Base-by-base conservation (phyloP, 1,140 invertebrate genomes). In the Brachionus asplanchnoidis region DNA sequence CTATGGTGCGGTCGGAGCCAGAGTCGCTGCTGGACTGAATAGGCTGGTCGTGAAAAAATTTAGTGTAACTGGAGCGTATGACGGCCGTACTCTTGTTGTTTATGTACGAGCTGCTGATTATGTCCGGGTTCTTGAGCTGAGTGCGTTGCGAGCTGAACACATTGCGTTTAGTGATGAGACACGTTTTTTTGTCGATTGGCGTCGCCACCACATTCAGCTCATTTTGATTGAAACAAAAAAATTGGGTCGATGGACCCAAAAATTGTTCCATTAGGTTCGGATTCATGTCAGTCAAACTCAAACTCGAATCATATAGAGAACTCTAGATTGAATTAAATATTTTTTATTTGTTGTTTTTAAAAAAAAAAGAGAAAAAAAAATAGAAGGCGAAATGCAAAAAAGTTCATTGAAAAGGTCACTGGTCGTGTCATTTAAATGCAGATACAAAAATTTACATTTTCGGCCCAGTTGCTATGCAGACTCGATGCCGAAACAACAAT, bases 171-270 rank as follows among this genome's bases (percentile, higher is more conserved):
- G 79, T 82, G 4, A 82, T 20, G 2, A 82, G 53, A 36, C 53
- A 65, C 7, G 79, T 82, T 68, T 82, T 82, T 82, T 65, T 60
- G 42, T 82, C 79, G 11, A 82, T 82, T 3, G 79, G 53, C 23
- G 50, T 14, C 14, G 56, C 77, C 2, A 82, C 42, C 4, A 80
- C 46, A 36, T 56, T 82, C 28, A 82, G 3, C 40, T 82, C 79
- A 11, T 82, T 82, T 65, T 60, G 65, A 23, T 82, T 82, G 79
- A 82, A 82, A 68, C 79, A 68, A 82, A 82, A 82, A 73, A 84
- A 84, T 73, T 84, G 82, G 17, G 82, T 70, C 42, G 82, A 84
- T 84, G 82, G 82, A 56, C 82, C 82, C 42, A 84, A 60, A 84
- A 84, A 84, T 73, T 84, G 82, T 73, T 84, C 82, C 65, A 84